Evolutionary conservation across 2,888 invertebrate species (phyloP), one percentile per base, ranked within the genome.

Genomic region (Nephrotoma flavescens): DNA sequence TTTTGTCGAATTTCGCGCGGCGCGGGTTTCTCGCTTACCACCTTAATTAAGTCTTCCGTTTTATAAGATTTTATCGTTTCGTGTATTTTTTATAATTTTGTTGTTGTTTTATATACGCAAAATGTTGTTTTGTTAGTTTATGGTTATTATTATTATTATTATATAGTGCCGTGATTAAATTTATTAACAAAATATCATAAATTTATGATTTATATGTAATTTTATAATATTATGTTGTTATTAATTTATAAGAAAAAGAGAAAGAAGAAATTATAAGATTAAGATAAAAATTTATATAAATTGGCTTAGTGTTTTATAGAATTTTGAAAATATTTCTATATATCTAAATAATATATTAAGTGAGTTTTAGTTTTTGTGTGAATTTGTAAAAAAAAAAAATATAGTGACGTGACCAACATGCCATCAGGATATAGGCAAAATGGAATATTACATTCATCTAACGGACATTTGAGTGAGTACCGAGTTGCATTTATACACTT

Each of bases 371-470:
- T 71, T 71, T n/a, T 9, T 31, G 71, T 31, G 71, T 71, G 31
- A 71, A 71, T 71, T 31, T 52, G n/a, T 44, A 9, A 9, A 44
- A 31, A 31, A 31, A 31, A 31, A 31, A 15, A 7, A 31, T 4
- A 71, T 31, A 71, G 52, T 71, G 31, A 15, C 52, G 71, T 71
- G 42, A 41, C 42, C 31, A 57, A 57, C 41, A 86, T 86, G 86
- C 86, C 86, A 41, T 52, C 57, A 12, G 86, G 86, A 52, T 86
- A 52, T 57, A 86, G 52, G 41, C 31, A 41, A 52, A 86, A 86
- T 86, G 86, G 86, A 86, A 86, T 86, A 86, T 41, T 86, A 57
- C 86, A 86, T 57, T 41, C 86, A n/a, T 42, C 86, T 57, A 86
- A 86, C 44, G 86, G 86, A 57, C 52, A 86, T 57, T 86, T 86